phyloP scores from a whole-genome alignment of 1,140 invertebrate species.

The Drosophila nigromelanica region DNA sequence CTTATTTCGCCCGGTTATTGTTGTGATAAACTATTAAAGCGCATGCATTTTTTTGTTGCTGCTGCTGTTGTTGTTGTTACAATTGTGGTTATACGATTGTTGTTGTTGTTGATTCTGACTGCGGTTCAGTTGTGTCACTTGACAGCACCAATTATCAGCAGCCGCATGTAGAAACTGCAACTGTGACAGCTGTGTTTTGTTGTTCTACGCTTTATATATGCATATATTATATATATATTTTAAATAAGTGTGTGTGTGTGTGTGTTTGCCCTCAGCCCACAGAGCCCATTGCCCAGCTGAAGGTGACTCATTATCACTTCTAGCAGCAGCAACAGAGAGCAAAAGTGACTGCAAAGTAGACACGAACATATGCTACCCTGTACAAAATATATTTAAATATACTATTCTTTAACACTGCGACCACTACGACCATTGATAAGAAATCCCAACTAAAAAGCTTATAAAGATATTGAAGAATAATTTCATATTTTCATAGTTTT shows the following conservation, averaged over 20 bases:
- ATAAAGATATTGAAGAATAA: no score
- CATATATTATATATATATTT: neutral
- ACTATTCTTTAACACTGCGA: no score
- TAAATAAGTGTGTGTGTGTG: neutral
- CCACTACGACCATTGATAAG: no score
- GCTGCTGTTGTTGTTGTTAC: slow-evolving; percentile 17
- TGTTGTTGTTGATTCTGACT: slow-evolving; percentile 9
- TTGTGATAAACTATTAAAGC: slow-evolving; percentile 44
- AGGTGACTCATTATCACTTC: slow-evolving; percentile 54
- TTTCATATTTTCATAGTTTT: no score
- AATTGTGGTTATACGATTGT: slow-evolving; percentile 12
- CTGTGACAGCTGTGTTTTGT: slow-evolving; percentile 56
- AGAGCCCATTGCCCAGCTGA: slow-evolving; percentile 34
- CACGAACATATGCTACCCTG: neutral
- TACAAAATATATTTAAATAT: no score
- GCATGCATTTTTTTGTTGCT: slow-evolving; percentile 10
- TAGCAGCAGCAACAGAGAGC: slow-evolving; percentile 31
- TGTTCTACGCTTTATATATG: neutral
- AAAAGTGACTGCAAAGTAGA: neutral
- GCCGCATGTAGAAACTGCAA: slow-evolving; percentile 26
- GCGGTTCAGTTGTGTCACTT: slow-evolving; percentile 45
- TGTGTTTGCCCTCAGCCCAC: slow-evolving; percentile 34
- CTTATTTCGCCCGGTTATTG: slow-evolving; percentile 14
- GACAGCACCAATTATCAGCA: slow-evolving; percentile 68
- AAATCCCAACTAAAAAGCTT: no score